Conservation (phyloP, 1,140 invertebrate species). For the Ceratina calcarata region DNA sequence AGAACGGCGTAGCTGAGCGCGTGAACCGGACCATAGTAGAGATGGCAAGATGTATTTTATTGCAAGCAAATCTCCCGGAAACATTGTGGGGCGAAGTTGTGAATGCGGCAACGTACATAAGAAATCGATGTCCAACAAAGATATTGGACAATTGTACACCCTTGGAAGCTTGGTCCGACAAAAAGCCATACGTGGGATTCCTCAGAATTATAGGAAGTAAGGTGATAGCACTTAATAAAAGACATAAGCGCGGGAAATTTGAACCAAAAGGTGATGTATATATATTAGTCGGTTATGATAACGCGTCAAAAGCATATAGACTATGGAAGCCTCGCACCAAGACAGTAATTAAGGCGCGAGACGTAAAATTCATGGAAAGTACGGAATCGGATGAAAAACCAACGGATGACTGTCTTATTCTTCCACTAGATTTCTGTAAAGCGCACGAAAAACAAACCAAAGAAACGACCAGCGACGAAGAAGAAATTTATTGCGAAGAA, state of each 20-base stretch:
- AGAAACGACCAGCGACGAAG: too few species aligned
- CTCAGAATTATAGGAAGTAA: constrained; percentile 62
- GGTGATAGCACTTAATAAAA: constrained; percentile 56
- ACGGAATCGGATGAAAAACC: neutral
- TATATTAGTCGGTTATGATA: too few species aligned
- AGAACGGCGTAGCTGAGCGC: constrained; percentile 68
- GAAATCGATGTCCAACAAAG: constrained; percentile 11
- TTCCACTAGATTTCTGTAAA: too few species aligned
- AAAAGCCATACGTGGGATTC: constrained; percentile 40
- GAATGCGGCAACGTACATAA: neutral
- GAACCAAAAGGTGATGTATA: constrained; percentile 34
- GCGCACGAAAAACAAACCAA: neutral
- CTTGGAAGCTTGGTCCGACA: constrained; percentile 44
- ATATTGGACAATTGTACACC: constrained; percentile 39
- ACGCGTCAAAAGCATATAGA: constrained; percentile 18
- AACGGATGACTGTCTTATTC: too few species aligned
- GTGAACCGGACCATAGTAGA: constrained; percentile 65
- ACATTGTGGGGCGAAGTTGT: constrained; percentile 20
- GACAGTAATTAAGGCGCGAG: neutral
- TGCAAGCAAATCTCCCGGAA: neutral
- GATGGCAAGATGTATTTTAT: constrained; percentile 8
- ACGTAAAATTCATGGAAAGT: neutral
- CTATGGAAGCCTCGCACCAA: constrained; percentile 24
- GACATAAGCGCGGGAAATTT: constrained; percentile 59
- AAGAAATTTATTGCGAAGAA: too few species aligned